Evolutionary conservation across 2,113 vertebrate genomes (phyloP), one percentile per base, ranked within the genome.

Genomic region (Bufo gargarizans): DNA sequence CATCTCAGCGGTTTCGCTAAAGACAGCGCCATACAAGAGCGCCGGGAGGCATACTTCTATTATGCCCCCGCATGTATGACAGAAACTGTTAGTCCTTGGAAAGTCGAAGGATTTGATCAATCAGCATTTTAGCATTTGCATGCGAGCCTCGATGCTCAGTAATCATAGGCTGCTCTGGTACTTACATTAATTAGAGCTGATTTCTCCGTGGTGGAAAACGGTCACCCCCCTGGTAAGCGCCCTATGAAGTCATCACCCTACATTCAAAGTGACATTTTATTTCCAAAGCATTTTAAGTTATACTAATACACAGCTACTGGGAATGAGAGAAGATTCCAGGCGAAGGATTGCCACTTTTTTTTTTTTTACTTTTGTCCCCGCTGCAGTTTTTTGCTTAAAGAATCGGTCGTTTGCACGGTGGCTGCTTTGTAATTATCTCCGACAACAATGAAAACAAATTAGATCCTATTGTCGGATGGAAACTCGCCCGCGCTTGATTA

Each of bases 171-270:
- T 94, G 95, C 93, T 93, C 96, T 96, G 95, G 96, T 96, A 97
- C 95, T 96, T 95, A 96, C 96, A 97, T 97, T 97, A 97, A 97
- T 96, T 95, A 94, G 94, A 95, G 94, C 86, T 93, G 94, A 95
- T 96, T 94, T 94, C 92, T 95, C 92, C 92, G 92, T 93, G 93
- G 94, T 95, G 92, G 90, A 94, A 94, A 96, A 93, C 92, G 96
- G 95, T 97, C 95, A 92, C 95, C 94, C 92, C 93, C 92, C 90
- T 93, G 90, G 93, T 94, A 92, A 91, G 91, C 92, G 91, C 95
- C 90, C 92, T 95, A 96, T 96, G 95, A 96, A 97, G 95, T 96
- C 95, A 96, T 97, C 97, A 96, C 91, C 94, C 92, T 91, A 90
- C 92, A 94, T 96, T 96, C 96, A 93, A 93, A 87, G 86, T 93